Percentiles rank a stretch among this genome's conserved stretches.
phyloP scores from a whole-genome alignment of 2,888 invertebrate species.

The Cynaeus angustus region DNA sequence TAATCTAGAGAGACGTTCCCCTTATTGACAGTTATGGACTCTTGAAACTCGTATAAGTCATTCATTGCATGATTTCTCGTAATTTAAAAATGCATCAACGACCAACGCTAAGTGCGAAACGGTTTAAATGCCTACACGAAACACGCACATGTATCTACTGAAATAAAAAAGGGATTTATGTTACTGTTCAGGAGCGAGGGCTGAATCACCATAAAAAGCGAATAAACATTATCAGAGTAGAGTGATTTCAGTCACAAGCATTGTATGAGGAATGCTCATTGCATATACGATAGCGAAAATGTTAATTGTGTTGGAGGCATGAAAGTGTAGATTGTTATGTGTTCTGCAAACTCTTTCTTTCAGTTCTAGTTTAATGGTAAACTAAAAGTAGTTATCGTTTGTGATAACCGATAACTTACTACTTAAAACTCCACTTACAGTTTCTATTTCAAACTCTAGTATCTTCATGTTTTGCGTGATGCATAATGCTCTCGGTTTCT shows the following conservation, averaged over 20 bases:
- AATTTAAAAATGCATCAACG: constrained; percentile 34
- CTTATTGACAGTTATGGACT: constrained; percentile 11
- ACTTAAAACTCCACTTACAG: constrained; percentile 12
- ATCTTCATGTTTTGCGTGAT: background rate
- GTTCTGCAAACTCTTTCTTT: constrained; percentile 24
- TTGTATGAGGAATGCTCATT: constrained; percentile 30
- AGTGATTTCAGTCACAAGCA: constrained; percentile 26
- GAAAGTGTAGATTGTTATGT: constrained; percentile 36
- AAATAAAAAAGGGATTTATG: constrained; percentile 32
- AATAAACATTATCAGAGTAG: constrained; percentile 38
- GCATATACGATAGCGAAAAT: constrained; percentile 26
- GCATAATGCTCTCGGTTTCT: constrained; percentile 2
- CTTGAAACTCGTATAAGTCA: constrained; percentile 14
- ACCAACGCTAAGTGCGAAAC: constrained; percentile 34
- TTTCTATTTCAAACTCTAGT: constrained; percentile 14
- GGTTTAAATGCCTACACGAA: constrained; percentile 39
- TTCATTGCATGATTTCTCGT: constrained; percentile 22
- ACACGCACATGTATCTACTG: constrained; percentile 36
- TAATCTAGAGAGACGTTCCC: background rate
- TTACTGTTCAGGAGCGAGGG: constrained; percentile 16
- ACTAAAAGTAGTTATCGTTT: constrained; percentile 13
- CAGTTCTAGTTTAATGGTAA: background rate
- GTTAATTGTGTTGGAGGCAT: constrained; percentile 29
- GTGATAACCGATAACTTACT: too few species aligned
- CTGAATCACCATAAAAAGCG: constrained; percentile 30